Evolutionary conservation across 2,797 vertebrate genomes (phyloP), one percentile per base, ranked within the genome.

Genomic region (Myoxocephalus aenaeus): DNA sequence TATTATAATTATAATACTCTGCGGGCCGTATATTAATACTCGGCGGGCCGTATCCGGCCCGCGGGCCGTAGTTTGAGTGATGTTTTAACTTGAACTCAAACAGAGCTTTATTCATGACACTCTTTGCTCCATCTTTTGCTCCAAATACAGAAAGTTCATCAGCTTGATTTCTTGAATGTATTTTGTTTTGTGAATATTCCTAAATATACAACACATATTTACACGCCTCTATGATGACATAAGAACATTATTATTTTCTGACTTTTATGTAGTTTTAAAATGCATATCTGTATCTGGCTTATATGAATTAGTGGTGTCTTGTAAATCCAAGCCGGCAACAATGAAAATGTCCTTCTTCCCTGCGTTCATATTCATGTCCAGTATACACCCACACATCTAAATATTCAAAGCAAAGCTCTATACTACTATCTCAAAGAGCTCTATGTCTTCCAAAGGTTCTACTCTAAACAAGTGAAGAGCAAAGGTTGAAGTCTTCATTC

Each of bases 51-150:
- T n/a, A n/a, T n/a, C n/a, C n/a, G n/a, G n/a, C n/a, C n/a, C n/a
- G n/a, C n/a, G n/a, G n/a, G n/a, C n/a, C n/a, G n/a, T n/a, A n/a
- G n/a, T n/a, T n/a, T n/a, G n/a, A n/a, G 44, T 61, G 57, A 72
- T 68, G 59, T 61, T 72, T 79, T 51, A 75, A 58, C 51, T 81
- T 77, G 1, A 44, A 80, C 22, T 76, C 42, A 65, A n/a, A 48
- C 44, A 42, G 20, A 7, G 36, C 29, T 72, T 65, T 73, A 36
- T 76, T 40, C 25, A 20, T 62, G 12, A 59, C 63, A 34, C 59
- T 51, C 34, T 8, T 34, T n/a, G 53, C 15, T 51, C 2, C 7
- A 18, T 75, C 46, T 15, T 71, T 68, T 32, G 25, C 36, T 38
- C 1, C 65, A 66, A 81, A 38, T 50, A 59, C 17, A 63, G 62